Percentiles rank a stretch among this genome's conserved stretches.
phyloP scores from a whole-genome alignment of 2,888 invertebrate genomes.

The Troilus luridus region DNA sequence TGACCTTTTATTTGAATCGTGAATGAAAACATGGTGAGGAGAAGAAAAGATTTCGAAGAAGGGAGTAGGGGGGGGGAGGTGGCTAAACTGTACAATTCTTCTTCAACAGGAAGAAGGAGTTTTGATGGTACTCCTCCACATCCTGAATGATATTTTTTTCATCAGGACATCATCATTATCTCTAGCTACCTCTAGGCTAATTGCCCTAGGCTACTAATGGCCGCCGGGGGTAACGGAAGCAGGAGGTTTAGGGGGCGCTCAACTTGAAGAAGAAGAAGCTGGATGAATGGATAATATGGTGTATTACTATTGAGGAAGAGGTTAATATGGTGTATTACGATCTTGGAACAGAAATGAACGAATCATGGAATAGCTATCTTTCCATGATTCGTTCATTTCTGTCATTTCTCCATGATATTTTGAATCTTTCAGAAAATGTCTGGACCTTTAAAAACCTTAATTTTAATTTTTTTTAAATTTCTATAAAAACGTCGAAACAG shows the following conservation, averaged over 20 bases:
- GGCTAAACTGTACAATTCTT: constrained; percentile 21
- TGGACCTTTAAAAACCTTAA: too few species aligned
- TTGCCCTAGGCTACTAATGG: neutral
- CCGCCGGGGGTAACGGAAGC: neutral
- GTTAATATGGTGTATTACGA: neutral
- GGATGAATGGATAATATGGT: neutral
- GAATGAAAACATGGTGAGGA: neutral
- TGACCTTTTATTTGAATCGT: neutral
- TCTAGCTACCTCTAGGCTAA: constrained; percentile 19
- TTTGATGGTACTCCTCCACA: constrained; percentile 23
- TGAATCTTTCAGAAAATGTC: too few species aligned
- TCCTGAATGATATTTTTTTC: constrained; percentile 32
- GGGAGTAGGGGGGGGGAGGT: neutral
- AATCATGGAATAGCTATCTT: too few species aligned
- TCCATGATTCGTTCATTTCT: too few species aligned
- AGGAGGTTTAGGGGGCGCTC: neutral
- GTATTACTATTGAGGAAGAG: neutral
- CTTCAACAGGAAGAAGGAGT: constrained; percentile 31
- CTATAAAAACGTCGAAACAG: too few species aligned
- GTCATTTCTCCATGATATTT: too few species aligned
- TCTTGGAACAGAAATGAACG: neutral
- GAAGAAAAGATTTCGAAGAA: neutral
- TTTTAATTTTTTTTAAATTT: too few species aligned
- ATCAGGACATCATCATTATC: constrained; percentile 37
- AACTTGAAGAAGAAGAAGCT: neutral